Evolutionary conservation across 2,888 invertebrate genomes (phyloP).

Genomic region (Lasioglossum figueresi): DNA sequence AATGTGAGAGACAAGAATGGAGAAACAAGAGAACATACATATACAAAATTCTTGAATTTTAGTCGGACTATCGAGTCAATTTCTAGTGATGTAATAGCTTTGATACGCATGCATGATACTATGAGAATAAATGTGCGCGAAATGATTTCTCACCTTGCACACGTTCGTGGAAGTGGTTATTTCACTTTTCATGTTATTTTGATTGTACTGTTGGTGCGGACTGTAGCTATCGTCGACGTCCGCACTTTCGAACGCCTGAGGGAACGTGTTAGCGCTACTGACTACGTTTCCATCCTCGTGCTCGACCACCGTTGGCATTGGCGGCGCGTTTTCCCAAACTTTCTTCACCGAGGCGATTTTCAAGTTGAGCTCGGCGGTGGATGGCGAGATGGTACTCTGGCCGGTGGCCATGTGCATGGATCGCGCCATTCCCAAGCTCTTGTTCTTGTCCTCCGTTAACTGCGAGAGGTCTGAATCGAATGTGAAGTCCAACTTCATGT

Average conservation of each 20-base stretch:
- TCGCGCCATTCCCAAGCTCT: slow-evolving; percentile 86
- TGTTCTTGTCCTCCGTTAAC: slow-evolving; percentile 89
- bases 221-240: slow-evolving; percentile 85
- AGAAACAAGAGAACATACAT: slow-evolving; percentile 35
- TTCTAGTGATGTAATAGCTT: slow-evolving; percentile 77
- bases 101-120: slow-evolving; percentile 62
- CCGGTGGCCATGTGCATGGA: slow-evolving; percentile 87
- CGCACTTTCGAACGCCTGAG: slow-evolving; percentile 83
- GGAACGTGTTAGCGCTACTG: slow-evolving; percentile 81
- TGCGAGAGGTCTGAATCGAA: slow-evolving; percentile 93
- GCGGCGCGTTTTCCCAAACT: slow-evolving; percentile 89
- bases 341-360: slow-evolving; percentile 98
- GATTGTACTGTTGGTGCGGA: slow-evolving; percentile 85
- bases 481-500: slow-evolving; percentile 96
- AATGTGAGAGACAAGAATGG: slow-evolving; percentile 27
- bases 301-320: slow-evolving; percentile 89
- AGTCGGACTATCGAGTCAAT: slow-evolving; percentile 59
- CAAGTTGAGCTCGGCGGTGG: slow-evolving; percentile 95
- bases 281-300: slow-evolving; percentile 86
- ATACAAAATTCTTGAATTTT: slow-evolving; percentile 27
- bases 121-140: slow-evolving; percentile 62
- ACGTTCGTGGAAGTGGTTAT: slow-evolving; percentile 89
- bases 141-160: slow-evolving; percentile 87
- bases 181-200: slow-evolving; percentile 84
- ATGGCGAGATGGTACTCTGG: slow-evolving; percentile 90